These are phyloP conservation scores for Odontomachus brunneus DNA, from an alignment of 1,140 invertebrate genomes.

Conservation along the genomic window DNA sequence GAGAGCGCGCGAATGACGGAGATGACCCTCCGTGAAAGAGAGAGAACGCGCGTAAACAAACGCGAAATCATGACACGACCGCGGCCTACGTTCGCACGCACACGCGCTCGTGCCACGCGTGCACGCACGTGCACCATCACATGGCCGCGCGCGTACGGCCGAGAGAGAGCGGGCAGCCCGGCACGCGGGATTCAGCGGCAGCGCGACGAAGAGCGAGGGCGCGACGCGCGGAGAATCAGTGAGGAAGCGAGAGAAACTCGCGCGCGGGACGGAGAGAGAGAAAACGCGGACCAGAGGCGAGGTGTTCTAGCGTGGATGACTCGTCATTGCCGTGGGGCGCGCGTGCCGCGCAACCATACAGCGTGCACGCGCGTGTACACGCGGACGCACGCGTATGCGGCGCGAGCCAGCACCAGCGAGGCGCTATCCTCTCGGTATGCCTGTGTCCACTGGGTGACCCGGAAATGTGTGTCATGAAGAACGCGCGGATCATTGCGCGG, in stretches of 20 bases:
- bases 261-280: slow-evolving; percentile 56
- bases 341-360: slow-evolving; percentile 81
- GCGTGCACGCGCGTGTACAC: slow-evolving; percentile 51
- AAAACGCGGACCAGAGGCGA: slow-evolving; percentile 72
- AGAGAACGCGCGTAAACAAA: slow-evolving; percentile 82
- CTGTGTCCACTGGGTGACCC: slow-evolving; percentile 62
- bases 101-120: slow-evolving; percentile 59
- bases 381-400: slow-evolving; percentile 60
- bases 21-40: slow-evolving; percentile 54
- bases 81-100: slow-evolving; percentile 66
- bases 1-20: slow-evolving; percentile 60
- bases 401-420: slow-evolving; percentile 66
- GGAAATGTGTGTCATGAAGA: slow-evolving; percentile 60
- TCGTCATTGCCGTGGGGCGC: slow-evolving; percentile 85
- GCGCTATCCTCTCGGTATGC: slow-evolving; percentile 58
- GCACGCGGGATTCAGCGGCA: slow-evolving; percentile 50
- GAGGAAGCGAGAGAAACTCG: slow-evolving; percentile 63
- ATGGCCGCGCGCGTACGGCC: slow-evolving; percentile 55
- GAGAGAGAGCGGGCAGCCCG: slow-evolving; percentile 47
- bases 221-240: slow-evolving; percentile 60
- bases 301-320: slow-evolving; percentile 85
- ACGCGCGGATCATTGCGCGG: slow-evolving; percentile 54
- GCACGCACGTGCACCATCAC: slow-evolving; percentile 68
- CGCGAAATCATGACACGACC: slow-evolving; percentile 83
- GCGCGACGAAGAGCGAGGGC: slow-evolving; percentile 43